phyloP scores from a whole-genome alignment of 2,888 invertebrate genomes.

The Notocelia uddmanniana region DNA sequence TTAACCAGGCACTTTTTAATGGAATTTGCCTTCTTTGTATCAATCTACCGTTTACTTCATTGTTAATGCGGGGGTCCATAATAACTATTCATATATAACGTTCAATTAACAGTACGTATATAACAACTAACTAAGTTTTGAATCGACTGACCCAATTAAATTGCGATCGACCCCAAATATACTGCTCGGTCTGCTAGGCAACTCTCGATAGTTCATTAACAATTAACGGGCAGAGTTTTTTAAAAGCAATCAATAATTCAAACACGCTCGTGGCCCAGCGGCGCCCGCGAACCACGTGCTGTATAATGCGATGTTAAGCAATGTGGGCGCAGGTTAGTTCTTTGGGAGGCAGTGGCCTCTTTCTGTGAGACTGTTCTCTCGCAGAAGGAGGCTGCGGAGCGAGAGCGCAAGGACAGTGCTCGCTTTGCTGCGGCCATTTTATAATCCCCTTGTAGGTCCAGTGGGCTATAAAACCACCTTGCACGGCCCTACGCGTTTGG shows the following conservation, averaged over 20 bases:
- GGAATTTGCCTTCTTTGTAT: not conserved
- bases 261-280: too few species aligned
- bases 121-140: not conserved
- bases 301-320: too few species aligned
- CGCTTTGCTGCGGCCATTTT: too few species aligned
- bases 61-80: not conserved
- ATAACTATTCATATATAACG: not conserved
- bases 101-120: not conserved
- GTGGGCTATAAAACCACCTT: too few species aligned
- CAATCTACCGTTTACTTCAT: not conserved
- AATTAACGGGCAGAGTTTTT: constrained; percentile 21
- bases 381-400: too few species aligned
- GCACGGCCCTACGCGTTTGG: too few species aligned
- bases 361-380: too few species aligned
- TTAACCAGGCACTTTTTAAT: not conserved
- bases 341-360: too few species aligned
- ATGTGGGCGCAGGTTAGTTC: too few species aligned
- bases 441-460: too few species aligned
- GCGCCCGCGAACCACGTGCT: too few species aligned
- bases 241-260: constrained; percentile 11
- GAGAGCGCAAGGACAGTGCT: too few species aligned
- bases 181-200: constrained; percentile 7
- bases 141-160: constrained; percentile 32
- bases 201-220: constrained; percentile 19
- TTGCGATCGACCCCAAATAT: constrained; percentile 15